These are phyloP conservation scores for Empidonax alnorum DNA, from an alignment of 2,113 vertebrate genomes.

Conservation along the genomic window DNA sequence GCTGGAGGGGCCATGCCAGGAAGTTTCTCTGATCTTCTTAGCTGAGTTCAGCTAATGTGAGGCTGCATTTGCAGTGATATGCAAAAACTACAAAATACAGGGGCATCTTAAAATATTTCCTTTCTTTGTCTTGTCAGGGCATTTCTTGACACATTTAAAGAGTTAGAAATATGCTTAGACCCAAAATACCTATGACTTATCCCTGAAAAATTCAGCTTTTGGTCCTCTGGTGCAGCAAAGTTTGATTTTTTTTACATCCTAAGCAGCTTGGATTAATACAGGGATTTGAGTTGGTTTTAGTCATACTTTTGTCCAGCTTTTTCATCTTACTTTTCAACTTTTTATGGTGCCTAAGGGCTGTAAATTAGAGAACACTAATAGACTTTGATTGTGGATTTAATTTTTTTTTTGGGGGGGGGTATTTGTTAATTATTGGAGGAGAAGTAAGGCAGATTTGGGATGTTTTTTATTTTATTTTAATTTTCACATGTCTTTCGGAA, in stretches of 20 bases:
- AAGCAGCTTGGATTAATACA: not conserved
- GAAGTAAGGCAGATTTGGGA: not conserved
- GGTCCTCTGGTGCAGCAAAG: not conserved
- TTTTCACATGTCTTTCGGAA: not conserved
- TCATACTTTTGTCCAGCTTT: not conserved
- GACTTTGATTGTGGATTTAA: not conserved
- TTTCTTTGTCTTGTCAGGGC: conserved; percentile 16
- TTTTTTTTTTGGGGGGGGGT: not conserved
- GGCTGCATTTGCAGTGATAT: conserved; percentile 1
- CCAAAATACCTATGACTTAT: not conserved
- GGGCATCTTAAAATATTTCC: not conserved
- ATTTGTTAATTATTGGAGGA: not conserved
- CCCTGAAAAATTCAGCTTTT: not conserved
- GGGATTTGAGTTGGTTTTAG: not conserved
- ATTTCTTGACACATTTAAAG: not conserved
- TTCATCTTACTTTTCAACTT: not conserved
- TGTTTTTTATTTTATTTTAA: not conserved
- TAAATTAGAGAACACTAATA: not conserved
- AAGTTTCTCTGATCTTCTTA: conserved; percentile 29
- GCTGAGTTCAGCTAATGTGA: not conserved
- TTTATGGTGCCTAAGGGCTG: not conserved
- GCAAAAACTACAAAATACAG: not conserved
- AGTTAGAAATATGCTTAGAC: not conserved
- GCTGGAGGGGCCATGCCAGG: not conserved
- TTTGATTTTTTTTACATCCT: not conserved